Evolutionary conservation across 2,113 vertebrate genomes (phyloP).

Genomic region (Sminthopsis crassicaudata): DNA sequence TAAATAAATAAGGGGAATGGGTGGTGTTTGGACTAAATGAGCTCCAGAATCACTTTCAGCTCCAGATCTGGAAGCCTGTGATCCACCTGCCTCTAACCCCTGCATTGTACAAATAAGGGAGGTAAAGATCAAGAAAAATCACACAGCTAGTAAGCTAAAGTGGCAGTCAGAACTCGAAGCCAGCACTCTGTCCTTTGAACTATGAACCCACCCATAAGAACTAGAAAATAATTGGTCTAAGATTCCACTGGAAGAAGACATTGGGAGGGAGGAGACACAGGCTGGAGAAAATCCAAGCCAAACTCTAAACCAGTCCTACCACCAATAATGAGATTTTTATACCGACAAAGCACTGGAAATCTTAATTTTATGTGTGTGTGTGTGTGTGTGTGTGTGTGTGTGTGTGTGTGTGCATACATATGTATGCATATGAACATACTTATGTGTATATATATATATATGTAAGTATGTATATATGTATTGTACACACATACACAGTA

Average conservation of each 20-base stretch:
- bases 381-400: too few relatives aligned
- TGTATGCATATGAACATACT: too few relatives aligned
- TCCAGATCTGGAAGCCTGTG: not conserved
- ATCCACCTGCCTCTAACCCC: not conserved
- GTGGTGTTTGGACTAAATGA: not conserved
- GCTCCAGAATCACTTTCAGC: not conserved
- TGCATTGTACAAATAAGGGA: too few relatives aligned
- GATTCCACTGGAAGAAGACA: not conserved
- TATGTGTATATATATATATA: too few relatives aligned
- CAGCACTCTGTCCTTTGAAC: not conserved
- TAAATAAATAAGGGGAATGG: too few relatives aligned
- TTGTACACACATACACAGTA: too few relatives aligned
- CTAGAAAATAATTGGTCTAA: not conserved
- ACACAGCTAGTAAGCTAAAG: not conserved
- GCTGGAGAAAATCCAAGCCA: not conserved
- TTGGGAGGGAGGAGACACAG: too few relatives aligned
- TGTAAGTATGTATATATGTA: too few relatives aligned
- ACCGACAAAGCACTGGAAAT: not conserved
- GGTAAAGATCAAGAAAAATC: not conserved
- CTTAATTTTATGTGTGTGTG: too few relatives aligned
- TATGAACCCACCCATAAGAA: not conserved
- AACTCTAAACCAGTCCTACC: not conserved
- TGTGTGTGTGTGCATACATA: too few relatives aligned
- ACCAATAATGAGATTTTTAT: not conserved
- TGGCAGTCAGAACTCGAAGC: not conserved